Percentiles rank a stretch among this genome's conserved stretches.
These are phyloP conservation scores for Alethe diademata DNA, from an alignment of 2,113 vertebrate species.

Conservation along the genomic window DNA sequence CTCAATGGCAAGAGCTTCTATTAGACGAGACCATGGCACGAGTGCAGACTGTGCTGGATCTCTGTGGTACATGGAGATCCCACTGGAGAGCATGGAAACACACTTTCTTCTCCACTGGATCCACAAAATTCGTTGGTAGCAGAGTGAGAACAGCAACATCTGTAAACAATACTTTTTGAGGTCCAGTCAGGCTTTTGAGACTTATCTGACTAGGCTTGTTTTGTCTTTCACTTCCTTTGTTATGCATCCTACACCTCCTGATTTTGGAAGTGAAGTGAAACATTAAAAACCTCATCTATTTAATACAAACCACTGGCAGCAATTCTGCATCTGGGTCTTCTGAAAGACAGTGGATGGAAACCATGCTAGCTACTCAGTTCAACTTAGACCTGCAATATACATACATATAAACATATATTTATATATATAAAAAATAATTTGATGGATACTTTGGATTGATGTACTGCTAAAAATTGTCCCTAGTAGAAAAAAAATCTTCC, in stretches of 20 bases:
- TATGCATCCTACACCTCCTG: neutral
- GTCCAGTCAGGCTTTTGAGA: neutral
- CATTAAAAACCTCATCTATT: neutral
- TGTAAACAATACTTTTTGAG: neutral
- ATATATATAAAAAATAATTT: neutral
- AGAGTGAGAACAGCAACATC: neutral
- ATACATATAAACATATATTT: neutral
- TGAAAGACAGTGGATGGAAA: neutral
- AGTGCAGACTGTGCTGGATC: neutral
- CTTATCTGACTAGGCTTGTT: neutral
- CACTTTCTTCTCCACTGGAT: neutral
- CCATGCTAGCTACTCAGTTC: neutral
- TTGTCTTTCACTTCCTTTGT: neutral
- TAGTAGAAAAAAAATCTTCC: neutral
- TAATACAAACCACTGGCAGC: neutral
- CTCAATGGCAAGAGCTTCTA: neutral
- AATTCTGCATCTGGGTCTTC: neutral
- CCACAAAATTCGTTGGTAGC: neutral
- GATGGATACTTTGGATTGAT: neutral
- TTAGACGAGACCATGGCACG: neutral
- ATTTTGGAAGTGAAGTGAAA: neutral
- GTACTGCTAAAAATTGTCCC: neutral
- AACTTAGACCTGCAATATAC: neutral
- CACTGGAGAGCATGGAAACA: fast-evolving
- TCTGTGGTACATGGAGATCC: too few species aligned